Evolutionary conservation across 2,888 invertebrate species (phyloP).

Genomic region (Erpobdella octoculata): DNA sequence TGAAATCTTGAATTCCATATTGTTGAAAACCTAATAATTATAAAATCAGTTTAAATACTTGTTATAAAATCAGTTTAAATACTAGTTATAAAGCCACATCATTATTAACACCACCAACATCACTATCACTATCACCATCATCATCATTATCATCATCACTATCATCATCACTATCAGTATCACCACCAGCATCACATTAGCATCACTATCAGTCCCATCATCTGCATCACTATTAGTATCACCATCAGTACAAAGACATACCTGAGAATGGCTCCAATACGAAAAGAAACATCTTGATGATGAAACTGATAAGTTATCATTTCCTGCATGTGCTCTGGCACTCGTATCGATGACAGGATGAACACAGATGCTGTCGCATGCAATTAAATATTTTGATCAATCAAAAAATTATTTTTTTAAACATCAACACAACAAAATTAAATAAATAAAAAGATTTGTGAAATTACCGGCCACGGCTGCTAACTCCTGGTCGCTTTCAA

Average conservation of each 20-base stretch:
- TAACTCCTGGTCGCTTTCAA: conserved; percentile 71
- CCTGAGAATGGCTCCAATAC: conserved; percentile 74
- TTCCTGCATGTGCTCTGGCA: conserved; percentile 77
- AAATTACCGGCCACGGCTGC: conserved; percentile 54
- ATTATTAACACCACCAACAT: too few species aligned
- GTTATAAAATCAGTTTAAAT: too few species aligned
- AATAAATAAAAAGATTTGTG: background rate
- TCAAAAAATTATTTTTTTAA: background rate
- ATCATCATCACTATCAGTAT: background rate
- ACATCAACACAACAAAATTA: background rate
- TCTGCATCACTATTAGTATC: background rate
- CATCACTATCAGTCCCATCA: background rate
- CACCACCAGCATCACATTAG: too few species aligned
- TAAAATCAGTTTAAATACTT: conserved; percentile 6
- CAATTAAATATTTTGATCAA: background rate
- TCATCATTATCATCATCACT: background rate
- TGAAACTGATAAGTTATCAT: conserved; percentile 81
- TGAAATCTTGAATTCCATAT: conserved; percentile 94
- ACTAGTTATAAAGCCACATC: too few species aligned
- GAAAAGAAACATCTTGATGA: conserved; percentile 70
- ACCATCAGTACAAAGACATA: conserved; percentile 44
- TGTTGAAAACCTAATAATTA: conserved; percentile 52
- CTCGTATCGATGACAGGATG: conserved; percentile 82
- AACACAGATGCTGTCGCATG: conserved; percentile 67
- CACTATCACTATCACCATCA: background rate